Conservation (phyloP, 2,888 invertebrate species). For the Sceliomorpha sp. region DNA sequence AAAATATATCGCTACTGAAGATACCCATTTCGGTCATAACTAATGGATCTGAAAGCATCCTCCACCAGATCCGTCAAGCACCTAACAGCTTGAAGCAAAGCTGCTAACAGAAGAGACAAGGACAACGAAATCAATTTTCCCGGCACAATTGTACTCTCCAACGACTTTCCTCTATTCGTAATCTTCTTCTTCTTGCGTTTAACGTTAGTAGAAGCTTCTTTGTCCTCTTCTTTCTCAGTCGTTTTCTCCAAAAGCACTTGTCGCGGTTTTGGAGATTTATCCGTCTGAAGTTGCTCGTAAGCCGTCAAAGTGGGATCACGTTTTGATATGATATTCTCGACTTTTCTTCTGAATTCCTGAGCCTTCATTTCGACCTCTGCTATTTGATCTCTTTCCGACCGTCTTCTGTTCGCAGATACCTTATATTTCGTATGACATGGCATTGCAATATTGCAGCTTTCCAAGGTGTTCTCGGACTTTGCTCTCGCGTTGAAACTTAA, state of each 20-base stretch:
- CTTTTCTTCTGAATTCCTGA: constrained; percentile 63
- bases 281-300: constrained; percentile 10
- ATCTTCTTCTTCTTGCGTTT: constrained; percentile 67
- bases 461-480: constrained; percentile 64
- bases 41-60: constrained; percentile 79
- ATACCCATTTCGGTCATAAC: constrained; percentile 65
- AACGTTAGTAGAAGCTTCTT: constrained; percentile 49
- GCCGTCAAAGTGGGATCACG: constrained; percentile 46
- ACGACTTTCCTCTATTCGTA: constrained; percentile 46
- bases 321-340: constrained; percentile 60
- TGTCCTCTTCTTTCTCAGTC: constrained; percentile 32
- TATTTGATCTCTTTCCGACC: constrained; percentile 33
- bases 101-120: constrained; percentile 83
- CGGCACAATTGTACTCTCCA: constrained; percentile 71
- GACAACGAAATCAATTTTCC: constrained; percentile 83
- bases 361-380: constrained; percentile 62
- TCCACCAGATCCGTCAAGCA: constrained; percentile 84
- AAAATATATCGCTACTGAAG: constrained; percentile 15
- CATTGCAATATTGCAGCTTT: constrained; percentile 16
- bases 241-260: constrained; percentile 2
- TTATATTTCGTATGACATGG: constrained; percentile 27
- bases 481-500: constrained; percentile 58
- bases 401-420: not conserved
- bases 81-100: constrained; percentile 84
- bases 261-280: constrained; percentile 12